A percentile compares a stretch with the other conserved stretches of the same genome.
Evolutionary conservation across 2,797 vertebrate species (phyloP).

Genomic region (Geotrypetes seraphini): DNA sequence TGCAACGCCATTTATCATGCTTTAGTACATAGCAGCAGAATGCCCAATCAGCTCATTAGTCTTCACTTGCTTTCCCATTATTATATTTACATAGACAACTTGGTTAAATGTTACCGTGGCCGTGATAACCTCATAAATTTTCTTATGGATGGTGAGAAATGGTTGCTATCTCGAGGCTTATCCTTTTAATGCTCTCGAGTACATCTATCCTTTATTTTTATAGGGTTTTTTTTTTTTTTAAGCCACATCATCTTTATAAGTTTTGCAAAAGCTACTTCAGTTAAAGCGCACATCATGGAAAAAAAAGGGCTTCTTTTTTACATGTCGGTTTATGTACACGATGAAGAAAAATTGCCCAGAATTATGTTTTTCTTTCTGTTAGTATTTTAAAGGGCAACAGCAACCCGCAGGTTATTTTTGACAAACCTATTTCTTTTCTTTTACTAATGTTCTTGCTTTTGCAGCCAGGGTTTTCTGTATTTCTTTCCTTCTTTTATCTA

Average conservation of each 20-base stretch:
- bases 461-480: conserved; percentile 6
- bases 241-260: background rate
- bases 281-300: conserved; percentile 4
- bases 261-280: background rate
- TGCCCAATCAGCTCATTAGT: no score
- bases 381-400: conserved; percentile 29
- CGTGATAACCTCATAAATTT: no score
- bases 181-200: no score
- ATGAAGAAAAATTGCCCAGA: conserved; percentile 10
- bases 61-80: no score
- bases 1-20: no score
- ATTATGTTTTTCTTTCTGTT: conserved; percentile 23
- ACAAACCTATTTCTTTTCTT: conserved; percentile 35
- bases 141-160: background rate
- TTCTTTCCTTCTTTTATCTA: background rate
- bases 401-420: conserved; percentile 20
- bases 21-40: no score
- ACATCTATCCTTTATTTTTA: no score
- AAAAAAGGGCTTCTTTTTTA: background rate
- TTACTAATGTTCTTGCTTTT: conserved; percentile 18
- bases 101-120: background rate
- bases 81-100: background rate
- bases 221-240: fast-evolving
- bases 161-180: no score
- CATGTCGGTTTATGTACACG: no score